Percentiles rank a stretch among this genome's conserved stretches.
These are phyloP conservation scores for Orthosia incerta DNA, from an alignment of 2,888 invertebrate genomes.

Conservation along the genomic window DNA sequence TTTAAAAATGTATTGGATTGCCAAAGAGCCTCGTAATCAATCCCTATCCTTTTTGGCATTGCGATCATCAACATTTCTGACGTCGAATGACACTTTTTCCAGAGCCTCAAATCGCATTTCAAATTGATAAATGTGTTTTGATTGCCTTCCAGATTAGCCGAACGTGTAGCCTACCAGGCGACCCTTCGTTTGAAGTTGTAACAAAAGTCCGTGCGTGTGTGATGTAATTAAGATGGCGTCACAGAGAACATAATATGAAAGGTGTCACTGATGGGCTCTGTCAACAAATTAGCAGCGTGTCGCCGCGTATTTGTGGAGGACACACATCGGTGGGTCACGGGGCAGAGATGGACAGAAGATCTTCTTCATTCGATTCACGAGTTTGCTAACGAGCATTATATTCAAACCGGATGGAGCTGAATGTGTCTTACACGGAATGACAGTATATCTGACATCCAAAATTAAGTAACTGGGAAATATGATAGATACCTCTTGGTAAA, in stretches of 20 bases:
- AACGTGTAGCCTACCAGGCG: background rate
- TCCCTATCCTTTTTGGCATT: too few species aligned
- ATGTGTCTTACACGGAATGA: too few species aligned
- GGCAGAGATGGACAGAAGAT: background rate
- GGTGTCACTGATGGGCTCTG: slow-evolving; percentile 14
- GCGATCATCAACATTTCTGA: too few species aligned
- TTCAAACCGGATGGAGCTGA: too few species aligned
- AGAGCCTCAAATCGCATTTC: too few species aligned
- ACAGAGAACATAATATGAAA: background rate
- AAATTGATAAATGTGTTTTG: slow-evolving; percentile 15
- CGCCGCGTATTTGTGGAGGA: slow-evolving; percentile 1
- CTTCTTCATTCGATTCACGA: background rate
- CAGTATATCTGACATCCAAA: background rate
- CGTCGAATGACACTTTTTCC: too few species aligned
- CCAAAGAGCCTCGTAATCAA: too few species aligned
- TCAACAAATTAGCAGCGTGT: slow-evolving; percentile 40
- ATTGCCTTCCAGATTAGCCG: background rate
- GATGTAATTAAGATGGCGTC: slow-evolving; percentile 37
- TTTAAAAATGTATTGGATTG: too few species aligned
- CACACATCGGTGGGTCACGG: background rate
- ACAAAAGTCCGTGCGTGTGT: slow-evolving; percentile 21
- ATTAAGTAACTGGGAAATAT: too few species aligned
- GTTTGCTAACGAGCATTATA: background rate
- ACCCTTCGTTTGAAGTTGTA: slow-evolving; percentile 28
- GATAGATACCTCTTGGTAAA: too few species aligned